phyloP scores from a whole-genome alignment of 1,140 invertebrate genomes.

The Meloidogyne floridensis region DNA sequence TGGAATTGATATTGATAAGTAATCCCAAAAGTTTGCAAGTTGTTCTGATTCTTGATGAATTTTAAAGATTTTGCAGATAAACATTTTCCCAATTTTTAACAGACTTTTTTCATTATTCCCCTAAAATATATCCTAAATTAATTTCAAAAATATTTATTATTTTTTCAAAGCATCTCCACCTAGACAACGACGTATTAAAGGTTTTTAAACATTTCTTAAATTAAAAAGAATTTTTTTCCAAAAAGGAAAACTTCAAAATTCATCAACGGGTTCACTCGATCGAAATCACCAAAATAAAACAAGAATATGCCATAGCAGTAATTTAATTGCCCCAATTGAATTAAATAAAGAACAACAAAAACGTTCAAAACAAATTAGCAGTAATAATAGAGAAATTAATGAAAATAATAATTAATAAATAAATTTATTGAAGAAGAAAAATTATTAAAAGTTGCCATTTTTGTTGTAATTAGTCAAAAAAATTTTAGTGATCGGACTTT shows the following conservation, averaged over 20 bases:
- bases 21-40: too few species aligned
- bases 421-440: neutral
- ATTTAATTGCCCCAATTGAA: slow-evolving; percentile 21
- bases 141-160: neutral
- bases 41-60: too few species aligned
- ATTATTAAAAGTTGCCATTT: neutral
- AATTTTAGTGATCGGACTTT: neutral
- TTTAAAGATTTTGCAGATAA: too few species aligned
- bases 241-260: neutral
- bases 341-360: neutral
- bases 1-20: too few species aligned
- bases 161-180: slow-evolving; percentile 20
- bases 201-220: neutral
- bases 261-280: slow-evolving; percentile 12
- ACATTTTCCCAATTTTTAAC: too few species aligned
- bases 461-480: neutral
- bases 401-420: neutral
- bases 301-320: slow-evolving; percentile 25
- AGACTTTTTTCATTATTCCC: too few species aligned
- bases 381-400: neutral
- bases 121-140: too few species aligned
- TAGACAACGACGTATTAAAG: slow-evolving; percentile 15
- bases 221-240: neutral
- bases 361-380: neutral
- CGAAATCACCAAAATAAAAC: neutral